Evolutionary conservation across 2,113 vertebrate genomes (phyloP), one percentile per base, ranked within the genome.

Genomic region (Stegastes partitus): DNA sequence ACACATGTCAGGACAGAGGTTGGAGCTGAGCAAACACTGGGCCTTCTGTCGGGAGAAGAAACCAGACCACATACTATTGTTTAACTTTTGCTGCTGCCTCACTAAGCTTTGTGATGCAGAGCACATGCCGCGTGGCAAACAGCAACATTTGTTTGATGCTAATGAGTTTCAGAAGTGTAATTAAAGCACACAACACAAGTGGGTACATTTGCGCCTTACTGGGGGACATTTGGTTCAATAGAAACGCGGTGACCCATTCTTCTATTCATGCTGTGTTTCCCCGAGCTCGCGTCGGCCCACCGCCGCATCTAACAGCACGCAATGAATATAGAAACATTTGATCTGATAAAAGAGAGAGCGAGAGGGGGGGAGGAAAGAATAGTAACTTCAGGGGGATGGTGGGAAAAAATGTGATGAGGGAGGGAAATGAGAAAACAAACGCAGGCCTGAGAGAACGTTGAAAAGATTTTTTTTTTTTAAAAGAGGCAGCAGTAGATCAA

Each of bases 281-380:
- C 62, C 19, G 1, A 56, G 61, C 54, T 50, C 50, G 61, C 42
- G 57, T 53, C 25, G 25, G 19, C 16, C 19, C 31, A 10, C 49
- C 22, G 18, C 44, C 42, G 44, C 72, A 72, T 72, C 64, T 15
- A 50, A 68, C 54, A 55, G 47, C 66, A 78, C 56, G 77, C 62
- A 65, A 74, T 72, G 68, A 86, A 88, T 92, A 77, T 61, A 68
- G 74, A 88, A 83, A 87, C 69, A 79, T 86, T 77, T 86, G 64
- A 77, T 83, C 73, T 74, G 82, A 71, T 81, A 65, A 65, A 84
- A 56, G 61, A 69, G 47, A 26, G 31, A 62, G 66, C 5, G 4
- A 34, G 31, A 28, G 26, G 26, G 3, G 26, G 26, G 3, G 31
- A 61, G 53, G 47, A 61, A 82, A 77, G 57, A 3, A 56, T 23